phyloP scores from a whole-genome alignment of 2,888 invertebrate species.

The Drosophila mulleri region DNA sequence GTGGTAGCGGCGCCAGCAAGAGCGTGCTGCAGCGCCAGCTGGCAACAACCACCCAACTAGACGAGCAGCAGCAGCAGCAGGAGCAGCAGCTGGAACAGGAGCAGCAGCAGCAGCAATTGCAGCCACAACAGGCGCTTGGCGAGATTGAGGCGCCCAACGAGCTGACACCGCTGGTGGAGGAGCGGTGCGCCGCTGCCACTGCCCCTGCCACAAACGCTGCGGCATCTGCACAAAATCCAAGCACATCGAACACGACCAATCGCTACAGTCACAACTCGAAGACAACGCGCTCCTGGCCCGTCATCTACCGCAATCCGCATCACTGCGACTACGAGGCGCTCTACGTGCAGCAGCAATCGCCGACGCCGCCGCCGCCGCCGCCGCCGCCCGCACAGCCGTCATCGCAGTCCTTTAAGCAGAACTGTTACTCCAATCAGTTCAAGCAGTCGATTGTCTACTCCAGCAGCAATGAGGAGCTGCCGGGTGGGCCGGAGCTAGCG shows the following conservation, averaged over 20 bases:
- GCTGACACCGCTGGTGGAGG: conserved; percentile 76
- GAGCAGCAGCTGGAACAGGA: conserved; percentile 17
- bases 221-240: conserved; percentile 27
- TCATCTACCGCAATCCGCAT: conserved; percentile 85
- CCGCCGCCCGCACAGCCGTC: conserved; percentile 12
- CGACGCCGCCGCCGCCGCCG: conserved; percentile 9
- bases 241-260: conserved; percentile 49
- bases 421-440: conserved; percentile 83
- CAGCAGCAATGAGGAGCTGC: conserved; percentile 83
- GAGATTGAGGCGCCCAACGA: conserved; percentile 74
- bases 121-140: conserved; percentile 41
- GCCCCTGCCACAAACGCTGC: conserved; percentile 36
- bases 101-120: conserved; percentile 38
- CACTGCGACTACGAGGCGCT: conserved; percentile 85
- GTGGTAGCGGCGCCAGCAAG: conserved; percentile 58
- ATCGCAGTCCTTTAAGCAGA: conserved; percentile 78
- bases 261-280: conserved; percentile 84
- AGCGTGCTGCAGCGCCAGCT: conserved; percentile 81
- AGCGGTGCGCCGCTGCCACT: conserved; percentile 43
- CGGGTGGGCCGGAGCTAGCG: conserved; percentile 54
- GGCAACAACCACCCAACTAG: conserved; percentile 65
- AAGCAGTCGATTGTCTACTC: conserved; percentile 83
- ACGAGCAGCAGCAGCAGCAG: conserved; percentile 48
- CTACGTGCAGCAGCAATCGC: conserved; percentile 74
- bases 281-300: conserved; percentile 85